Conservation (phyloP, 2,113 vertebrate genomes). For the Pycnonotus jocosus region DNA sequence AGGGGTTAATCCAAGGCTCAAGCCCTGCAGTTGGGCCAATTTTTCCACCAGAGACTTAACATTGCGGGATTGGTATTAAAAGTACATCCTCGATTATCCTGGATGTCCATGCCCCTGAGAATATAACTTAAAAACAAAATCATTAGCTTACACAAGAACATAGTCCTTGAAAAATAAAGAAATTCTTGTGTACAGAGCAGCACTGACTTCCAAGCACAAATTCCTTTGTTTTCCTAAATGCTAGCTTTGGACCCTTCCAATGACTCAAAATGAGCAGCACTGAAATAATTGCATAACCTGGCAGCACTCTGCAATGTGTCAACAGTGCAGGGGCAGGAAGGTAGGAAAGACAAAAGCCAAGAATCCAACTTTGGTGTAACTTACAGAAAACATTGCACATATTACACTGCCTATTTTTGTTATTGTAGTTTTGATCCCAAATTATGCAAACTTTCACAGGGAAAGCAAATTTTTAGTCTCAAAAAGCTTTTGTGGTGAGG, state of each 20-base stretch:
- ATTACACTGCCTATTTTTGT: neutral
- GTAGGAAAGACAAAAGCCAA: neutral
- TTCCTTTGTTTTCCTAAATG: slow-evolving; percentile 34
- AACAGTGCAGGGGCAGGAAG: neutral
- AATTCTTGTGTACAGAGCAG: neutral
- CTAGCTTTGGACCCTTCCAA: neutral
- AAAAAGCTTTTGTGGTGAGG: neutral
- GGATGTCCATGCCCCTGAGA: neutral
- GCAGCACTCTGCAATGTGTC: neutral
- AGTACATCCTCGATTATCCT: neutral
- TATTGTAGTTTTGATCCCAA: neutral
- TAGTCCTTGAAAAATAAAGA: neutral
- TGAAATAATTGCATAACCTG: neutral
- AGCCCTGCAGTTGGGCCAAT: neutral
- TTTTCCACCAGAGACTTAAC: neutral
- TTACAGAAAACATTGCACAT: neutral
- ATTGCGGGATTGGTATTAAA: neutral
- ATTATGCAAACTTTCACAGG: neutral
- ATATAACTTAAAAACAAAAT: slow-evolving; percentile 45
- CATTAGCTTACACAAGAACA: slow-evolving; percentile 16
- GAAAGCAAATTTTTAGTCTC: neutral
- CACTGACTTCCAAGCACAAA: slow-evolving; percentile 36
- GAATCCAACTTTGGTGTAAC: neutral
- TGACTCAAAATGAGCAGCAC: neutral
- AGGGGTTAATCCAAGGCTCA: slow-evolving; percentile 15